Percentiles rank a stretch among this genome's conserved stretches.
These are phyloP conservation scores for Ophioninae sp. DNA, from an alignment of 2,888 invertebrate species.

Conservation along the genomic window DNA sequence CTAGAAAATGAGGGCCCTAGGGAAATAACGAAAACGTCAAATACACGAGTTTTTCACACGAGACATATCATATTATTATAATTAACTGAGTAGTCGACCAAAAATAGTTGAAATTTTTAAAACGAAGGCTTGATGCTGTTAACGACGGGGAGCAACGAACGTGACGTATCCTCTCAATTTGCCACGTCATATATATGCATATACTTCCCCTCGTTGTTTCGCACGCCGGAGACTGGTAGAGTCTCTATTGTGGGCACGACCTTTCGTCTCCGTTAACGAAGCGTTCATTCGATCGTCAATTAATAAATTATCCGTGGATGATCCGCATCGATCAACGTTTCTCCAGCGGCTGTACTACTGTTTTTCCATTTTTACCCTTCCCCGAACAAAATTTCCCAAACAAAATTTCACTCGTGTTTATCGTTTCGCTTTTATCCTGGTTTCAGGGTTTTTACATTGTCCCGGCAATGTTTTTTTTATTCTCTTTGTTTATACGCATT, in stretches of 20 bases:
- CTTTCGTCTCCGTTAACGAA: constrained; percentile 57
- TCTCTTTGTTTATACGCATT: neutral
- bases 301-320: constrained; percentile 53
- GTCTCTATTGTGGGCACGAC: constrained; percentile 43
- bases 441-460: constrained; percentile 40
- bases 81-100: constrained; percentile 10
- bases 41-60: too few species aligned
- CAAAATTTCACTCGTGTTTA: neutral
- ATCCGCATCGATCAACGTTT: constrained; percentile 42
- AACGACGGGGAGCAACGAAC: constrained; percentile 44
- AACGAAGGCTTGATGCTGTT: constrained; percentile 48
- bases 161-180: constrained; percentile 47
- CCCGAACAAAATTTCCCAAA: neutral
- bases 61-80: constrained; percentile 8
- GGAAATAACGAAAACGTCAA: too few species aligned
- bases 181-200: constrained; percentile 27
- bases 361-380: neutral
- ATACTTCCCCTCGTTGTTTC: constrained; percentile 30
- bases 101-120: constrained; percentile 32
- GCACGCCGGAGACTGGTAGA: constrained; percentile 37
- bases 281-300: constrained; percentile 58
- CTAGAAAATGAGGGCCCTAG: too few species aligned
- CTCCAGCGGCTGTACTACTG: neutral
- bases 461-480: neutral
- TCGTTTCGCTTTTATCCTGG: constrained; percentile 27